Evolutionary conservation across 2,888 invertebrate species (phyloP), one percentile per base, ranked within the genome.

Genomic region (Myopa testacea): DNA sequence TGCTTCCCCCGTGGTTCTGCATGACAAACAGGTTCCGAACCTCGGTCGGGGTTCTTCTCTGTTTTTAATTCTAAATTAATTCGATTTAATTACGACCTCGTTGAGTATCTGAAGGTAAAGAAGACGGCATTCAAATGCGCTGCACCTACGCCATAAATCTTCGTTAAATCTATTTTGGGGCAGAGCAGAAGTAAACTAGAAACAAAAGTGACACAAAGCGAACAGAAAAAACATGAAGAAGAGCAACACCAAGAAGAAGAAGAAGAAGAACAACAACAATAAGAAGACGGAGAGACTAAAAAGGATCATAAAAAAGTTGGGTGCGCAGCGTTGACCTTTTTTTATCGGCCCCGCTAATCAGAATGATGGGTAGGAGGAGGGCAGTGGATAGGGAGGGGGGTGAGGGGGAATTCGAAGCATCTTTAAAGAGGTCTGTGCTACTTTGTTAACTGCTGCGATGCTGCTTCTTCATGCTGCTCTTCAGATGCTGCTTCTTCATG

Each of bases 21-120:
- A 45, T 45, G 45, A 45, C 40, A 67, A 40, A 40, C 67, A 12
- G 69, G 69, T 50, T 69, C 37, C 34, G 52, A 69, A 50, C 3
- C 0, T 45, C 10, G 45, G n/a, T n/a, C n/a, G n/a, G n/a, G 8
- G 26, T 50, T 50, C 3, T 69, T n/a, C n/a, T n/a, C n/a, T n/a
- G n/a, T n/a, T n/a, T n/a, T 69, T 69, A 69, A 69, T 69, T 69
- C 19, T 52, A 26, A 1, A 69, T 69, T 69, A 69, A 69, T 14
- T 69, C 45, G 45, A 45, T 50, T 67, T 50, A 50, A 68, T 68
- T 68, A 68, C 45, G 40, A 68, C 10, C 19, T 34, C 37, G 26
- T 16, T 34, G n/a, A 4, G 67, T 14, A 40, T 38, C 40, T 50
- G 69, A 45, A 50, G n/a, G n/a, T 45, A 69, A 50, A 16, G 45